phyloP scores from a whole-genome alignment of 2,113 vertebrate species.

The Cyprinus carpio region DNA sequence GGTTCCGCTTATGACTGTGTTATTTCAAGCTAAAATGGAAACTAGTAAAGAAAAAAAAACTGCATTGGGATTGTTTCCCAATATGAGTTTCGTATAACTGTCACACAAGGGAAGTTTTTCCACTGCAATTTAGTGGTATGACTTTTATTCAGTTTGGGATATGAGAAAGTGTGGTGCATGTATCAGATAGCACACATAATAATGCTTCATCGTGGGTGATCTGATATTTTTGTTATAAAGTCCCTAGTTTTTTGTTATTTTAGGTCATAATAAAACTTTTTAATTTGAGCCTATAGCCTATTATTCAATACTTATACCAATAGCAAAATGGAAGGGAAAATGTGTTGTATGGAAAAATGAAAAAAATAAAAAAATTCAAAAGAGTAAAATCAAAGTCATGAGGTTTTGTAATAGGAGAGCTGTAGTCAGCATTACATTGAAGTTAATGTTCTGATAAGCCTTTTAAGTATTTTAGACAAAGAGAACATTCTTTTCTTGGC shows the following conservation, averaged over 20 bases:
- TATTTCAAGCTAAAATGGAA: constrained; percentile 58
- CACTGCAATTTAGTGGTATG: constrained; percentile 57
- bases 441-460: constrained; percentile 17
- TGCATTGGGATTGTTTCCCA: constrained; percentile 52
- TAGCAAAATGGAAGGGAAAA: background rate
- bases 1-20: constrained; percentile 48
- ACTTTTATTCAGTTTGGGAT: constrained; percentile 14
- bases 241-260: background rate
- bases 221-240: background rate
- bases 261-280: background rate
- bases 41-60: constrained; percentile 47
- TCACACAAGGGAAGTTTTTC: constrained; percentile 48
- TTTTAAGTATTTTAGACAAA: constrained; percentile 32
- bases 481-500: constrained; percentile 36
- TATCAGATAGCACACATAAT: background rate
- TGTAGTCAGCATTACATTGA: constrained; percentile 7
- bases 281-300: background rate
- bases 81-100: constrained; percentile 56
- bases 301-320: background rate
- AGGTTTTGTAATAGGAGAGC: constrained; percentile 25
- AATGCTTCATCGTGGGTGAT: background rate
- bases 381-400: constrained; percentile 19
- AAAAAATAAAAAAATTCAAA: background rate
- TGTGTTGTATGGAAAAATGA: background rate
- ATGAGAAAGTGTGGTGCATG: background rate